Evolutionary conservation across 2,797 vertebrate genomes (phyloP), one percentile per base, ranked within the genome.

Genomic region (Staurois parvus): DNA sequence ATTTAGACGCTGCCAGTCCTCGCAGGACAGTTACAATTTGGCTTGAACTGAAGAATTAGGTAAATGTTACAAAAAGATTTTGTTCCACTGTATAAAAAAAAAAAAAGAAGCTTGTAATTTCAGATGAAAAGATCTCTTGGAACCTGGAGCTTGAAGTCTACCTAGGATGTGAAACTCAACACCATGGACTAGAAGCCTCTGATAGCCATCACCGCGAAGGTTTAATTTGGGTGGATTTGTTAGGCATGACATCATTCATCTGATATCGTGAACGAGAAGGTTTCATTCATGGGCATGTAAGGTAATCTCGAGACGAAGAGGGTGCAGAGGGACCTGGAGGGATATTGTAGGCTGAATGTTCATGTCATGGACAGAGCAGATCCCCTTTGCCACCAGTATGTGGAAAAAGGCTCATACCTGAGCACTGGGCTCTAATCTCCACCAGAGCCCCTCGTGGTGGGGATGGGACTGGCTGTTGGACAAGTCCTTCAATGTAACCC

Each of bases 1-100:
- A 82, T 86, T 76, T 86, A 76, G 66, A 59, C 34, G 52, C 72
- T 69, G 84, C 84, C 84, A 82, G 79, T 26, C 84, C 79, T 75
- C 10, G 21, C 26, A 76, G n/a, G 74, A 81, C 26, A 5, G 42
- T 76, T 85, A 85, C 64, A 45, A 42, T 40, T 77, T 86, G 84
- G 79, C 84, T 62, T 24, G 34, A 29, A 29, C 26, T 40, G 29
- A 28, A 74, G 77, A 28, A n/a, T 81, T 69, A 74, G 79, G 84
- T 81, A 76, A 80, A 85, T 26, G 34, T 56, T 67, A 85, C 64
- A 40, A 62, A n/a, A 56, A 62, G 72, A 73, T 79, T 79, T 79
- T 73, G 72, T 84, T 59, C 83, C 76, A 5, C 66, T 42, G 82
- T 70, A 72, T 52, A 52, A 52, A 52, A 5, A 42, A 77, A n/a